phyloP scores from a whole-genome alignment of 2,888 invertebrate genomes.

The Uropetala carovei region DNA sequence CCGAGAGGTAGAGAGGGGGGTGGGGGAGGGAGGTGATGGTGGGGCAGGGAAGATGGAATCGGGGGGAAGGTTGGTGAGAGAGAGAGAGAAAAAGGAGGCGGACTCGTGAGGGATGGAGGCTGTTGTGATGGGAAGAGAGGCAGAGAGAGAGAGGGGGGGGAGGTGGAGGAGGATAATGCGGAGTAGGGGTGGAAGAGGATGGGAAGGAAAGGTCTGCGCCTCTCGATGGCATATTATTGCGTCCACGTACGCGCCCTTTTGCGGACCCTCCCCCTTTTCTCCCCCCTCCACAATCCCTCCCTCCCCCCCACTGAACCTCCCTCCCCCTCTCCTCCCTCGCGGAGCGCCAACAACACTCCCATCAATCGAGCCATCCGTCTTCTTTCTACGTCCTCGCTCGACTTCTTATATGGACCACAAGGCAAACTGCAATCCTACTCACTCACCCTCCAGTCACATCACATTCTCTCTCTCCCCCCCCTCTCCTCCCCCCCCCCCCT shows the following conservation, averaged over 20 bases:
- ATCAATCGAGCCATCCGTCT: conserved; percentile 62
- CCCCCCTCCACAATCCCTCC: neutral
- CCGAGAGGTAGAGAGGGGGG: neutral
- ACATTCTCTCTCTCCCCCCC: neutral
- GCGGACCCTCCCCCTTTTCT: neutral
- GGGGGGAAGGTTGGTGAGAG: neutral
- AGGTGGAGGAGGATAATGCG: neutral
- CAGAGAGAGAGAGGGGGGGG: neutral
- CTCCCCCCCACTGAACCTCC: neutral
- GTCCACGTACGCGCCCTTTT: conserved; percentile 38
- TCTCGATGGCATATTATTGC: conserved; percentile 42
- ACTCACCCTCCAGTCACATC: neutral
- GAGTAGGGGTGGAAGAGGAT: neutral
- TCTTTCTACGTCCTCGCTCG: conserved; percentile 61
- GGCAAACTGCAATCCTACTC: conserved; percentile 64
- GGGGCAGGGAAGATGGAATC: neutral
- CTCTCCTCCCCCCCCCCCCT: neutral
- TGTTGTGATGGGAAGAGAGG: neutral
- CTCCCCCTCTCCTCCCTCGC: neutral
- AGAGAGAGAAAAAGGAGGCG: neutral
- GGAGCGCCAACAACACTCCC: conserved; percentile 2
- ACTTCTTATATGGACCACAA: conserved; percentile 64
- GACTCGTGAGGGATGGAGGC: neutral
- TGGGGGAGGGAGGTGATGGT: neutral
- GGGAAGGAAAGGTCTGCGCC: conserved; percentile 20